These are phyloP conservation scores for Paracanthobrama guichenoti DNA, from an alignment of 2,113 vertebrate genomes.

Conservation along the genomic window DNA sequence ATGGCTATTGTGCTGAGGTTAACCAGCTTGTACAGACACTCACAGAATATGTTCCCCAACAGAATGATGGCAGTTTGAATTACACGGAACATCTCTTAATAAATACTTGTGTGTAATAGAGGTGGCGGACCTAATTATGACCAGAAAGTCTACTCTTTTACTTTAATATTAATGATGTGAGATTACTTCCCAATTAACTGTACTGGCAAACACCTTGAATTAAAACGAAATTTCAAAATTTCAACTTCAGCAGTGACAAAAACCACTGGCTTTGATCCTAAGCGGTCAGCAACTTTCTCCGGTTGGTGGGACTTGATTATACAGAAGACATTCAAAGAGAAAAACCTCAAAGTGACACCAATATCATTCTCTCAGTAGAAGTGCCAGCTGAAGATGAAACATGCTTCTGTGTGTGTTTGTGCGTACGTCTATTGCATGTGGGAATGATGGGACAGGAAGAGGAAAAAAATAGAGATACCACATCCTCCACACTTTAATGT, in stretches of 20 bases:
- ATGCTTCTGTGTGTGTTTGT: constrained; percentile 1
- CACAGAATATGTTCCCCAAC: background rate
- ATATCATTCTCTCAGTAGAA: constrained; percentile 25
- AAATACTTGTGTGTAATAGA: background rate
- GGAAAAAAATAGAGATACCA: constrained; percentile 6
- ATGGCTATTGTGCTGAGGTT: background rate
- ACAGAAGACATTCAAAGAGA: constrained; percentile 11
- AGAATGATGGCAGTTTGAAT: constrained; percentile 19
- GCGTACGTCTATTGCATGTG: background rate
- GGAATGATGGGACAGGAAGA: constrained; percentile 2
- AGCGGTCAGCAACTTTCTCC: background rate
- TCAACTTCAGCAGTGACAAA: background rate
- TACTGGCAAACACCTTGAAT: constrained; percentile 2
- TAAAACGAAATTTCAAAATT: background rate
- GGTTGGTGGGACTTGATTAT: background rate
- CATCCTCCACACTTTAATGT: constrained; percentile 28
- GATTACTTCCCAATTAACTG: constrained; percentile 2
- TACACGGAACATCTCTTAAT: background rate
- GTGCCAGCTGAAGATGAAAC: constrained; percentile 22
- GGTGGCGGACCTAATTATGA: background rate
- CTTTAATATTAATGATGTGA: background rate
- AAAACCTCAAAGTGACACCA: constrained; percentile 28
- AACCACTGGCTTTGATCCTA: background rate
- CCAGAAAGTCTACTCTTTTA: background rate
- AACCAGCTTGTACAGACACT: background rate